These are phyloP conservation scores for Champsocephalus gunnari DNA, from an alignment of 2,797 vertebrate genomes.

Conservation along the genomic window DNA sequence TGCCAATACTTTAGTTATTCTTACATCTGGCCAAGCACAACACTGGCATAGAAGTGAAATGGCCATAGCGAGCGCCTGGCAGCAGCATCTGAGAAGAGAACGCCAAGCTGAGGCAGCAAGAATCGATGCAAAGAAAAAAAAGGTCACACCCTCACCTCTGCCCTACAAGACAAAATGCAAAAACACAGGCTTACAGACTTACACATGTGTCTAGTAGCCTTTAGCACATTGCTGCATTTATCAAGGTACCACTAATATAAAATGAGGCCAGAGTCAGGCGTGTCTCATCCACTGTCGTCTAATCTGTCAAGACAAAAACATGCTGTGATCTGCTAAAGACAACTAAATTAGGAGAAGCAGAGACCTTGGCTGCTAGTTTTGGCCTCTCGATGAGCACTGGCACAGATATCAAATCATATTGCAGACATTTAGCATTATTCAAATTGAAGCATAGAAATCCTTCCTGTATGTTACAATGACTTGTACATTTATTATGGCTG, in stretches of 20 bases:
- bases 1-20: conserved; percentile 88
- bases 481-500: conserved; percentile 65
- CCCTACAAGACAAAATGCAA: conserved; percentile 35
- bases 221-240: conserved; percentile 11
- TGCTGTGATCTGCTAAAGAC: conserved; percentile 21
- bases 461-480: conserved; percentile 60
- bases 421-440: conserved; percentile 54
- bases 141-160: conserved; percentile 73
- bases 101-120: conserved; percentile 80
- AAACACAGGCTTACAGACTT: conserved; percentile 21
- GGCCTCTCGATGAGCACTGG: conserved; percentile 49
- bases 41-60: conserved; percentile 84
- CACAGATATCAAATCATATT: conserved; percentile 42
- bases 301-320: conserved; percentile 19
- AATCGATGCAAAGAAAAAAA: conserved; percentile 72
- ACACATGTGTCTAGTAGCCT: conserved; percentile 30
- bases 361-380: conserved; percentile 41
- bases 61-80: conserved; percentile 82
- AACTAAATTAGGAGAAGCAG: conserved; percentile 34
- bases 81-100: conserved; percentile 77
- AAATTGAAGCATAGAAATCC: conserved; percentile 57
- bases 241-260: conserved; percentile 6
- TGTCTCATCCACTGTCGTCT: conserved; percentile 11
- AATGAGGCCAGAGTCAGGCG: conserved; percentile 4
- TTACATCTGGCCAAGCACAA: conserved; percentile 88